Conservation (phyloP, 2,113 vertebrate species). For the Tupaia tana region DNA sequence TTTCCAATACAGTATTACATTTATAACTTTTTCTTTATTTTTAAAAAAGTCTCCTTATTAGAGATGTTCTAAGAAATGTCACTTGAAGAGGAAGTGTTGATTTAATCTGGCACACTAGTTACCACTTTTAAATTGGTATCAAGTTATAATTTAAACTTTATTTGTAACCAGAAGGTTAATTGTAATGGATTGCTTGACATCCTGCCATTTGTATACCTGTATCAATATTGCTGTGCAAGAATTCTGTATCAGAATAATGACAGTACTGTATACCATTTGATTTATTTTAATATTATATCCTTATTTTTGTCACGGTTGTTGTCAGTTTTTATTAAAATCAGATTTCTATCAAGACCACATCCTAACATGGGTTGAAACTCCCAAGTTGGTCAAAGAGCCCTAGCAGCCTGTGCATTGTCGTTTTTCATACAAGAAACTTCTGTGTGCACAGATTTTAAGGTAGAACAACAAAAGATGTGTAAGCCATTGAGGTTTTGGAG, state of each 20-base stretch:
- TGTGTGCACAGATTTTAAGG: conserved; percentile 46
- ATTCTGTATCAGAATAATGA: conserved; percentile 91
- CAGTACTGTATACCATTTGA: conserved; percentile 82
- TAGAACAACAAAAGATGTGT: background rate
- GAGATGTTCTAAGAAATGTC: conserved; percentile 48
- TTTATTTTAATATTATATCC: conserved; percentile 88
- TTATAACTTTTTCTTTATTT: conserved; percentile 23
- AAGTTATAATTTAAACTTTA: conserved; percentile 83
- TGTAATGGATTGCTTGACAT: conserved; percentile 81
- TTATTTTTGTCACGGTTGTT: conserved; percentile 85
- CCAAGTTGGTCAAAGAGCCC: background rate
- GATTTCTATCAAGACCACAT: conserved; percentile 52
- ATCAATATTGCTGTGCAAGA: conserved; percentile 85
- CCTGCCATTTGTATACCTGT: conserved; percentile 82
- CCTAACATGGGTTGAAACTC: conserved; percentile 50
- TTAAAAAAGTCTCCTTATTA: background rate
- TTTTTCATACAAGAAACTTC: background rate
- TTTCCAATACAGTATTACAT: background rate
- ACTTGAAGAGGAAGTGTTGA: conserved; percentile 63
- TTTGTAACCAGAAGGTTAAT: conserved; percentile 80
- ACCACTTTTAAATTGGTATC: conserved; percentile 76
- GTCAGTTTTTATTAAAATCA: conserved; percentile 80
- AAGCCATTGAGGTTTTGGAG: background rate
- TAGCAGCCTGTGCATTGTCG: background rate
- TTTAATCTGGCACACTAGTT: conserved; percentile 76